phyloP scores from a whole-genome alignment of 2,888 invertebrate genomes.

The Sipha maydis region DNA sequence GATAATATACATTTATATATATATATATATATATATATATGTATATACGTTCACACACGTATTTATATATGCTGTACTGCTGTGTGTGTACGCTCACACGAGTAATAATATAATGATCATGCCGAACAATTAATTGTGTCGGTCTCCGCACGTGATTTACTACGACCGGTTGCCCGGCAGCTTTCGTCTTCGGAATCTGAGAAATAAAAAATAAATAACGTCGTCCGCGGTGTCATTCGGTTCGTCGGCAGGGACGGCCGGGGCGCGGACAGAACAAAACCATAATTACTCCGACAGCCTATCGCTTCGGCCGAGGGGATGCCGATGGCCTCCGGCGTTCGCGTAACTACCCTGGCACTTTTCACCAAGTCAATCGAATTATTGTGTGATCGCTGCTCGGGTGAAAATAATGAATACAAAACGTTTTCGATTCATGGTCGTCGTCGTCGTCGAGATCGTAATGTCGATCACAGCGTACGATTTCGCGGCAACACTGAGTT shows the following conservation, averaged over 20 bases:
- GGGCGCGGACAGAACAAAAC: background rate
- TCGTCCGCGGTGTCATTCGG: background rate
- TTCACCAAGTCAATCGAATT: no score
- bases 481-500: no score
- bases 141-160: conserved; percentile 51
- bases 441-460: background rate
- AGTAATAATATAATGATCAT: conserved; percentile 51
- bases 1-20: conserved; percentile 30
- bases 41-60: no score
- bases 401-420: no score
- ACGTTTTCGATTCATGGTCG: no score
- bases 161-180: conserved; percentile 58
- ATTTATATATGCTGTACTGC: no score
- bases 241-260: background rate
- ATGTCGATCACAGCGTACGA: background rate
- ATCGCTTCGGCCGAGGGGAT: no score
- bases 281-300: background rate
- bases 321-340: no score
- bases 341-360: no score
- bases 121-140: conserved; percentile 61
- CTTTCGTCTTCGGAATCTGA: conserved; percentile 55
- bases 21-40: background rate
- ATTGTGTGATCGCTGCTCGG: no score
- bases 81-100: background rate
- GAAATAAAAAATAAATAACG: conserved; percentile 54